Percentiles rank a stretch among this genome's conserved stretches.
phyloP scores from a whole-genome alignment of 2,888 invertebrate species.

The Polylopha cassiicola region DNA sequence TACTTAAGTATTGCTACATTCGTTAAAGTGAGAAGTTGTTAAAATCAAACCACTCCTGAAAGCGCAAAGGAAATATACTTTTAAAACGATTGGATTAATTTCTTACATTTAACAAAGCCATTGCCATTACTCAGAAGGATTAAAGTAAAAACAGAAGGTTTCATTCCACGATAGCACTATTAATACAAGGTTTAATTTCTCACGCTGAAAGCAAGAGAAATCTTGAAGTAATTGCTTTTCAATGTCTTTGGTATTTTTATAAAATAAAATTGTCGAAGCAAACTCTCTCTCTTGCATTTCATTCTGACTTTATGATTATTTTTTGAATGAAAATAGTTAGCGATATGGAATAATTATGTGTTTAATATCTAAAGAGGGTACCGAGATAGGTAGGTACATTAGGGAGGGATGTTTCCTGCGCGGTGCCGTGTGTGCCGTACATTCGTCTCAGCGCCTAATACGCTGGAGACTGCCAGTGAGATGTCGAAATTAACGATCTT shows the following conservation, averaged over 20 bases:
- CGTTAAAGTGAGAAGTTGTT: conserved; percentile 13
- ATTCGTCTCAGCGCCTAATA: conserved; percentile 51
- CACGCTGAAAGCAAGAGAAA: no score
- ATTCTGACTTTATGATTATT: no score
- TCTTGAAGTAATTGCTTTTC: no score
- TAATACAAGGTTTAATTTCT: neutral
- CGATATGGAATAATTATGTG: no score
- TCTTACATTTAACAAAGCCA: conserved; percentile 32
- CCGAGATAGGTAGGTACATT: neutral
- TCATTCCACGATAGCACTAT: no score
- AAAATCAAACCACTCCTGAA: conserved; percentile 30
- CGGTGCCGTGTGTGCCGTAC: conserved; percentile 42
- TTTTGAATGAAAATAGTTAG: no score
- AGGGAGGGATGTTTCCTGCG: neutral
- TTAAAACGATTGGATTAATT: conserved; percentile 39
- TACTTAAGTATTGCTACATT: neutral
- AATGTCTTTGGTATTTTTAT: no score
- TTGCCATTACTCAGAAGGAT: conserved; percentile 18
- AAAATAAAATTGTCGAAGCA: no score
- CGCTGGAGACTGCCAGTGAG: conserved; percentile 44
- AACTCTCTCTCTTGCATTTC: no score
- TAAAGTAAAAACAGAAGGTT: conserved; percentile 2
- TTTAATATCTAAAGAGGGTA: conserved; percentile 1
- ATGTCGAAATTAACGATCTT: conserved; percentile 74
- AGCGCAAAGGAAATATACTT: conserved; percentile 38